Percentiles rank a stretch among this genome's conserved stretches.
These are phyloP conservation scores for Melolontha melolontha DNA, from an alignment of 2,888 invertebrate species.

Conservation along the genomic window DNA sequence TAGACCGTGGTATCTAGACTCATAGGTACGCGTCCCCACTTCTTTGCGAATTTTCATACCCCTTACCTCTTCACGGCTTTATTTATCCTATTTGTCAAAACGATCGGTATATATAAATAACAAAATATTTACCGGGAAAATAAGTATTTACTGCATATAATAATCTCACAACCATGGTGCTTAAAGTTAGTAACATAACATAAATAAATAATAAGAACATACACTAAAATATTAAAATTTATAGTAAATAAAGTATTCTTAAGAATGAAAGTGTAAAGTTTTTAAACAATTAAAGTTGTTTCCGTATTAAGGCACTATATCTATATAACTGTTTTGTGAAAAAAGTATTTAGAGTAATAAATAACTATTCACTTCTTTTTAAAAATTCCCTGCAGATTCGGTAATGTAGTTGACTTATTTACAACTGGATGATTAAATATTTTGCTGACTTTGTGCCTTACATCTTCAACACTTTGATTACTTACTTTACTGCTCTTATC, in stretches of 20 bases:
- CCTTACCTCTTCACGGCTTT: too few species aligned
- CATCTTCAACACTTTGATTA: conserved; percentile 71
- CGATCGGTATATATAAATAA: too few species aligned
- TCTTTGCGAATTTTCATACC: too few species aligned
- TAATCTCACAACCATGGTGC: conserved; percentile 42
- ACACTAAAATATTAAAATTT: conserved; percentile 45
- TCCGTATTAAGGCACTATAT: conserved; percentile 44
- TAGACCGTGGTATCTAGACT: too few species aligned
- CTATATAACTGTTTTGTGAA: conserved; percentile 33
- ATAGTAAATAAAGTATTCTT: conserved; percentile 28
- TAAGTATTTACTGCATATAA: conserved; percentile 35
- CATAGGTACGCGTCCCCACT: too few species aligned
- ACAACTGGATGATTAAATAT: conserved; percentile 68
- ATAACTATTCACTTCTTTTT: conserved; percentile 63
- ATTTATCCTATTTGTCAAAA: too few species aligned
- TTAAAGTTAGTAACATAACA: conserved; percentile 33
- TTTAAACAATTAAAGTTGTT: conserved; percentile 15
- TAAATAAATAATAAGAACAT: conserved; percentile 23
- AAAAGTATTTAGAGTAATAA: conserved; percentile 3
- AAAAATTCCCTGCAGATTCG: conserved; percentile 65
- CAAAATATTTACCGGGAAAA: too few species aligned
- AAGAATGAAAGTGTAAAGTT: conserved; percentile 13
- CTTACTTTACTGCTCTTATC: conserved; percentile 54
- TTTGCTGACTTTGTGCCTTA: conserved; percentile 72
- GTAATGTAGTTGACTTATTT: conserved; percentile 62